Base-by-base conservation (phyloP, 2,113 vertebrate species). In the Neomonachus schauinslandi region DNA sequence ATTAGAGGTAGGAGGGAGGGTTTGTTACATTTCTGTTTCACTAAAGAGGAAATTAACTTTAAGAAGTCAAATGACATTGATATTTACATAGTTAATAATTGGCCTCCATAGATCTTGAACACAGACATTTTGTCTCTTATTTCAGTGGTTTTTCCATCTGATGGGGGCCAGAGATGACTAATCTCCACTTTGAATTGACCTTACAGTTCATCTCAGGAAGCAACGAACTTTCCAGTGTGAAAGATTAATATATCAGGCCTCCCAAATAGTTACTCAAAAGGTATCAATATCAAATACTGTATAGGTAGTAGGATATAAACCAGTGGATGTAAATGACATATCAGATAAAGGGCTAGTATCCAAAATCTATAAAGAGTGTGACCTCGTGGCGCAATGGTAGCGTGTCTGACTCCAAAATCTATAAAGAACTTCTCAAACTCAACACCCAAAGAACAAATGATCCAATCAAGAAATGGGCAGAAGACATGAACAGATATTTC, bases 121-220 rank as follows among this genome's bases (percentile, higher is more conserved):
- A 22, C 55, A 97, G 21, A 63, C 6, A 3, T 69, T 55, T 77
- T 33, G 11, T 36, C 19, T 93, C 31, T 85, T 63, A 53, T 77
- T 91, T 93, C 69, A 89, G 3, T 89, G 76, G 89, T 91, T 61
- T 89, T 94, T 67, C 61, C 21, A 85, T 19, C 18, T 46, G 16
- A 36, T 57, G 36, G 11, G 15, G 31, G 18, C 19, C 86, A 15
- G 22, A 26, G 31, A 65, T 61, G 79, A 71, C 80, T 55, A 84
- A 83, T 2, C 18, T 77, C 46, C 51, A 65, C 33, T 84, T 96
- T 42, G 55, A 91, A 15, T 1, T 76, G 85, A 93, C 18, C 28
- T 94, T 86, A 46, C 42, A 49, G 42, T 88, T 96, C 61, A 85
- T 84, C 77, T 94, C 33, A 71, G 71, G 65, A 97, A 76, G 39